Evolutionary conservation across 2,888 invertebrate species (phyloP), one percentile per base, ranked within the genome.

Genomic region (Terebella lapidaria): DNA sequence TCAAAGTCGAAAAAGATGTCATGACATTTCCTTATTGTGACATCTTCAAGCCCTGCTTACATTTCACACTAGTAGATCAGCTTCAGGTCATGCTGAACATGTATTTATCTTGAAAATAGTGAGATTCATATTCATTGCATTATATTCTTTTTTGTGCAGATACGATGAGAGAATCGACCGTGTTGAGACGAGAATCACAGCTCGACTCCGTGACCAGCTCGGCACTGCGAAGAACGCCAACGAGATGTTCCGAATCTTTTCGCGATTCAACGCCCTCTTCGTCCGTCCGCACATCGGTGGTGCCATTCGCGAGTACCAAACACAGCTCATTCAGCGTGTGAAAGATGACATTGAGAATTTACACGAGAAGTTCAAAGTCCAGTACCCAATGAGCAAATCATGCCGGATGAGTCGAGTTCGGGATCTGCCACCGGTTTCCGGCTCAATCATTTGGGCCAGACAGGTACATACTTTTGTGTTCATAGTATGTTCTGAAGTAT

Each of bases 211-310:
- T 61, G 97, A 99, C 82, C 97, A 99, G 80, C 85, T 99, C 42
- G 97, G 96, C 56, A 95, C 94, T 0, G 97, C 99, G 0, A 95
- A 95, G 83, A 97, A 97, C 83, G 99, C 99, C 24, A 97, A 97
- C 79, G 99, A 99, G 70, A 99, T 99, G 99, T 99, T 99, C 84
- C 87, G 95, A 59, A 99, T 99, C 73, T 86, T 86, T 83, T 95
- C 95, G 0, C 88, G 97, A 22, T 99, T 97, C 84, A 99, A 99
- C 82, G 97, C 97, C 0, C 84, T 99, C 56, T 99, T 99, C 83
- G 95, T 99, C 10, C 88, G 99, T 5, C 97, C 96, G 1, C 97
- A 99, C 82, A 99, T 99, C 77, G 88, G 96, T 57, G 97, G 99
- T 52, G 99, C 99, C 26, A 99, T 99, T 70, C 86, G 97, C 51